phyloP scores from a whole-genome alignment of 2,888 invertebrate species.

The Caenorhabditis parvicauda region DNA sequence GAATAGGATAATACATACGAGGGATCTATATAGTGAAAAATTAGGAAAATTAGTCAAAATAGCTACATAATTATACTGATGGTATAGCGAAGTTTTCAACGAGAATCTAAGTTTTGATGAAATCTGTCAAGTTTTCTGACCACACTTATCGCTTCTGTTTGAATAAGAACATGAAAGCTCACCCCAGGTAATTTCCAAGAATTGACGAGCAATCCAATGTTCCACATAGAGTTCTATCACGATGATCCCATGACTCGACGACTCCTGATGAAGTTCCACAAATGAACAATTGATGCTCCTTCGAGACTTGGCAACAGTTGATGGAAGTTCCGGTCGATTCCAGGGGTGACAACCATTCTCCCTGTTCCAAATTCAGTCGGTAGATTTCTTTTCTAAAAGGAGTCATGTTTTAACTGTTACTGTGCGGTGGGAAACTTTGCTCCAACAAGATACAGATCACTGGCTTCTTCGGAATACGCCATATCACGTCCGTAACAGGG shows the following conservation, averaged over 20 bases:
- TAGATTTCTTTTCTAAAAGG: slow-evolving; percentile 78
- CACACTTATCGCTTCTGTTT: no score
- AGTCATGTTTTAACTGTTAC: background rate
- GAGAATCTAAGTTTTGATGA: no score
- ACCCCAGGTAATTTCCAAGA: slow-evolving; percentile 26
- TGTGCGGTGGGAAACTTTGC: slow-evolving; percentile 68
- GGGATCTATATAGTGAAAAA: no score
- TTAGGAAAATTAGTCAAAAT: no score
- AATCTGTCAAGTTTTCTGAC: no score
- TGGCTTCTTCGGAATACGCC: slow-evolving; percentile 82
- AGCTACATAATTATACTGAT: no score
- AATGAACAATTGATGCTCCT: slow-evolving; percentile 81
- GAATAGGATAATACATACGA: no score
- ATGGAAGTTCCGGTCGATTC: slow-evolving; percentile 70
- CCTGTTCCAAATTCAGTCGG: slow-evolving; percentile 89
- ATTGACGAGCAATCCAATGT: slow-evolving; percentile 77
- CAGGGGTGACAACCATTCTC: slow-evolving; percentile 85
- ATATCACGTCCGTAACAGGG: slow-evolving; percentile 93
- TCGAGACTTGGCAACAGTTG: slow-evolving; percentile 83
- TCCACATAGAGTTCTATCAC: slow-evolving; percentile 76
- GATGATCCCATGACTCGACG: slow-evolving; percentile 94
- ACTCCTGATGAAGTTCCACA: slow-evolving; percentile 70
- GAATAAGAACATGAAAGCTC: no score
- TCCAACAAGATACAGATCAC: slow-evolving; percentile 89
- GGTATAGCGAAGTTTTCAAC: no score